Evolutionary conservation across 2,113 vertebrate species (phyloP), one percentile per base, ranked within the genome.

Genomic region (Gambusia affinis): DNA sequence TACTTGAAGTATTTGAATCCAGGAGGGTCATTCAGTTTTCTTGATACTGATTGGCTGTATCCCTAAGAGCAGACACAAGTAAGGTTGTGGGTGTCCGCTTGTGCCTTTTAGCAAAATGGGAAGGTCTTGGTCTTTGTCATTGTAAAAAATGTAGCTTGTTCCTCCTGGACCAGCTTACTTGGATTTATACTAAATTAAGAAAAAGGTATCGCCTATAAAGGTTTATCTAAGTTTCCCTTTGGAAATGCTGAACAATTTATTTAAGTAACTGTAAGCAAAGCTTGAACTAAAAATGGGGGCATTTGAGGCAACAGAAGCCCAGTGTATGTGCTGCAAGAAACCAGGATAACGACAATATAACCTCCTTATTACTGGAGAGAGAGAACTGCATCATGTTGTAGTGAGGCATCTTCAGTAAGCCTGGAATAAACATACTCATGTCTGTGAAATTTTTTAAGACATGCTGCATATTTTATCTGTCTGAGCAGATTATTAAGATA

Each of bases 401-500:
- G 62, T 37, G 64, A 65, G 19, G 28, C 74, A 7, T 82, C 69
- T 73, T 75, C 8, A 79, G 69, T 57, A 54, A 54, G 17, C 1
- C n/a, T 70, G 51, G 80, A 66, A 73, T 30, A 71, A 86, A 61
- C 65, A 12, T 17, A 73, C 76, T 70, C 33, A 72, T 73, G 51
- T 71, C 66, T 74, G 60, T 68, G 29, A 83, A 81, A 79, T 76
- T 60, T 67, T 60, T 67, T 28, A 72, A 75, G 42, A 72, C 65
- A 22, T 29, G 8, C 19, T 75, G 42, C 67, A 64, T 60, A 51
- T 76, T 22, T 67, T 39, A 72, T 64, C 62, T 15, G 29, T 70
- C 73, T 47, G 57, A 83, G 37, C 29, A 78, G 72, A 88, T 86
- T 78, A 76, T 84, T 4, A 1, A 81, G 71, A 83, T 64, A 74